These are phyloP conservation scores for Fratercula arctica DNA, from an alignment of 2,797 vertebrate genomes.

Conservation along the genomic window DNA sequence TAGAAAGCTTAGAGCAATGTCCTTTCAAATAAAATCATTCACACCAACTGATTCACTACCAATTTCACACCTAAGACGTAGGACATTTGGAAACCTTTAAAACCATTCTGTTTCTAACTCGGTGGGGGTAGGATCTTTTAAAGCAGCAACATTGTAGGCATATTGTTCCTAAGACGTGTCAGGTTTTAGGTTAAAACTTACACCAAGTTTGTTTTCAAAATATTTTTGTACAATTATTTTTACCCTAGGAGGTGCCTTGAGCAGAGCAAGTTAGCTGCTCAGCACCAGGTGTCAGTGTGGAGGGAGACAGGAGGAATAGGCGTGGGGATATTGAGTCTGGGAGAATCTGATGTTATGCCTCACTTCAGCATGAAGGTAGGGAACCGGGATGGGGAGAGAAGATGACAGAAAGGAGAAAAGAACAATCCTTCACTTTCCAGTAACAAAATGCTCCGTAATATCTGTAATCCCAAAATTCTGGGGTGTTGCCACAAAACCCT, in stretches of 20 bases:
- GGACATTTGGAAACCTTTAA: conserved; percentile 59
- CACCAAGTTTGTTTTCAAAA: background rate
- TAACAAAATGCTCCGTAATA: background rate
- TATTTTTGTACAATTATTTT: background rate
- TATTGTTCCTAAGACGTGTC: conserved; percentile 12
- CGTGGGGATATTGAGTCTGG: background rate
- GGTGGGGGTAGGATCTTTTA: background rate
- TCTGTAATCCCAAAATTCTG: background rate
- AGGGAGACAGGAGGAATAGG: background rate
- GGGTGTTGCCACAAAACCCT: background rate
- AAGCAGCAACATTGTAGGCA: background rate
- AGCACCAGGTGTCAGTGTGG: background rate
- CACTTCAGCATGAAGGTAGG: background rate
- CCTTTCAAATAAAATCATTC: conserved; percentile 50
- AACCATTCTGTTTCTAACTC: conserved; percentile 28
- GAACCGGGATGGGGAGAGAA: background rate
- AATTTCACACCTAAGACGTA: conserved; percentile 62
- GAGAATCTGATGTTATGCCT: background rate
- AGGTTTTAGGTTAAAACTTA: conserved; percentile 26
- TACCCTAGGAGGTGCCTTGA: background rate
- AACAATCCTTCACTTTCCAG: background rate
- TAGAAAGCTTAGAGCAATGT: conserved; percentile 57
- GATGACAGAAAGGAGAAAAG: background rate
- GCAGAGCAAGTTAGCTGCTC: background rate
- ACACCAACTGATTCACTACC: conserved; percentile 48